Evolutionary conservation across 2,797 vertebrate genomes (phyloP), one percentile per base, ranked within the genome.

Genomic region (Cichlasoma orientale): DNA sequence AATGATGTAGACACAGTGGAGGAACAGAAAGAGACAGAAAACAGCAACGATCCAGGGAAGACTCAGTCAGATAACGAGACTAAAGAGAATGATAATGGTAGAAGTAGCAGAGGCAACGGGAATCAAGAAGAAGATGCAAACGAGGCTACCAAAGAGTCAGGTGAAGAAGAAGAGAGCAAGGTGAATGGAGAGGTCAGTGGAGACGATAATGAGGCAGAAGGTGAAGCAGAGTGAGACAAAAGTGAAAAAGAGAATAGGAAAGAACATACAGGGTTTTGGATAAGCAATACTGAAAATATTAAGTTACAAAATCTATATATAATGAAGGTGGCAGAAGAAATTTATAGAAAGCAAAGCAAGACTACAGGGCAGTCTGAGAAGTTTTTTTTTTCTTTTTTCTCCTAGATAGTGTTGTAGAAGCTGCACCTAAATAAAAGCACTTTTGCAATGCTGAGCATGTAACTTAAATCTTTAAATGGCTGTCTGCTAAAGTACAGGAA

Each of bases 1-100:
- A 90, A 92, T 79, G 91, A 89, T 81, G 82, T 50, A 83, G 89
- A 89, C 80, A 82, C 54, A n/a, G 81, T 66, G 59, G 81, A 85
- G 77, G 74, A 80, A 70, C 54, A 88, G 76, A 82, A 83, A 70
- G 81, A 81, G 78, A 68, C 29, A 55, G 83, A 87, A 80, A 85
- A 81, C 77, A 54, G 63, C 72, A 36, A 56, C 14, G 86, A 87
- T 56, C 77, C 73, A 10, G 82, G 36, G 29, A 88, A 79, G 68
- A 79, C 78, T 57, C 75, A 69, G 74, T 53, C 89, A 76, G 86
- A 89, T 82, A 90, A 89, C 27, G 71, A 90, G 82, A 91, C 74
- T 77, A 87, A 88, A 68, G 89, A 81, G 58, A 82, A 41, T 0
- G 18, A 75, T 73, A 59, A 56, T 4, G 4, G 52, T 75, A 77